phyloP scores from a whole-genome alignment of 2,888 invertebrate species.

The Volucella zonaria region DNA sequence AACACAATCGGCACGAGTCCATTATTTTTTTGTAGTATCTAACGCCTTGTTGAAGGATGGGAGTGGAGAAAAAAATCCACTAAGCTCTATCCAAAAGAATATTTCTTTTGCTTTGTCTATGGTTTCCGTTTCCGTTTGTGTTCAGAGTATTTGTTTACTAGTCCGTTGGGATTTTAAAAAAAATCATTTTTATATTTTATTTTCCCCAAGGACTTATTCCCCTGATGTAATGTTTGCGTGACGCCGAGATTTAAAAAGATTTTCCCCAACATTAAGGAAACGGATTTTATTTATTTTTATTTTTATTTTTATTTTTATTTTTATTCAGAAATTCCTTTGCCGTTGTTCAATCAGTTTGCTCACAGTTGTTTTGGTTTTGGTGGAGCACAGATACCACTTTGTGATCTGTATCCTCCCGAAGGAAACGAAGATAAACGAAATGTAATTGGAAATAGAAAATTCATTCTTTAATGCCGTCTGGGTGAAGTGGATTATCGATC shows the following conservation, averaged over 20 bases:
- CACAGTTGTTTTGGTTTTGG: conserved; percentile 20
- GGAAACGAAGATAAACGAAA: conserved; percentile 46
- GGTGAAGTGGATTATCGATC: conserved; percentile 38
- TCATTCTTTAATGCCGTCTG: conserved; percentile 19
- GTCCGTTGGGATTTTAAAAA: conserved; percentile 34
- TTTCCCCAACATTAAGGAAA: conserved; percentile 26
- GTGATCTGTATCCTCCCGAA: conserved; percentile 13
- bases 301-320: background rate
- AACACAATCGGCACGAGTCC: too few relatives aligned
- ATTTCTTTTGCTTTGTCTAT: conserved; percentile 6
- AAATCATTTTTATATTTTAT: conserved; percentile 50
- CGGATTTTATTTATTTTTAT: conserved; percentile 32
- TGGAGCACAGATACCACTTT: conserved; percentile 20
- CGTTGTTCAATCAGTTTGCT: conserved; percentile 28
- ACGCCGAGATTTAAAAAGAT: conserved; percentile 51
- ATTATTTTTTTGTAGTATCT: too few relatives aligned
- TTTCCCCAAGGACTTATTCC: conserved; percentile 29
- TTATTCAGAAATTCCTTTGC: too few relatives aligned
- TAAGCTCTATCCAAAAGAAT: background rate
- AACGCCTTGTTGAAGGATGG: too few relatives aligned
- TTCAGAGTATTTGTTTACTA: conserved; percentile 18
- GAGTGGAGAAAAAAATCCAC: too few relatives aligned
- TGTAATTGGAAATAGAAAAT: conserved; percentile 53
- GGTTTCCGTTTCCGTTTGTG: conserved; percentile 9
- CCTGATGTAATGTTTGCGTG: conserved; percentile 48